Percentiles rank a stretch among this genome's conserved stretches.
Evolutionary conservation across 1,140 invertebrate genomes (phyloP).

Genomic region (Physella acuta): DNA sequence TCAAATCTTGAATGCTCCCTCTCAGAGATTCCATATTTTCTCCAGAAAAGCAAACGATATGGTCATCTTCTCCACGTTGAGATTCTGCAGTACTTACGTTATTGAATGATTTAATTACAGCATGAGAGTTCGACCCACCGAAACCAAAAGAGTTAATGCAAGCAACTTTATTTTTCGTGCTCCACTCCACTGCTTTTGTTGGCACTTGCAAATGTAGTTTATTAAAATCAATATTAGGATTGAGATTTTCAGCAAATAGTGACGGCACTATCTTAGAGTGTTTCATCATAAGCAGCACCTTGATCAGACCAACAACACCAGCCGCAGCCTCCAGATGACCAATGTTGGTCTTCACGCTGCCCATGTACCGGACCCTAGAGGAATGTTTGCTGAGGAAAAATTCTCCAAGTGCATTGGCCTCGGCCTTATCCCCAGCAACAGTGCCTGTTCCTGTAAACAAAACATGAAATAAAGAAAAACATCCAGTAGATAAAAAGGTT

Average conservation of each 20-base stretch:
- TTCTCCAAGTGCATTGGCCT: conserved; percentile 32
- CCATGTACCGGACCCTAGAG: conserved; percentile 31
- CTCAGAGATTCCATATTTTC: conserved; percentile 21
- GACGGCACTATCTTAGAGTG: conserved; percentile 41
- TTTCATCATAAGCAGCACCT: conserved; percentile 49
- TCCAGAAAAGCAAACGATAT: conserved; percentile 26
- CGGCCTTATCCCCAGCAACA: conserved; percentile 35
- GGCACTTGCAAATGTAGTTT: conserved; percentile 38
- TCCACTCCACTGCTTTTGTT: conserved; percentile 38
- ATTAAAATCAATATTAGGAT: conserved; percentile 39
- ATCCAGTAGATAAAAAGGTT: too few relatives aligned
- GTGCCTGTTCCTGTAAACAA: conserved; percentile 44
- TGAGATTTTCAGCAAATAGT: conserved; percentile 34
- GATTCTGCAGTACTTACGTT: neutral
- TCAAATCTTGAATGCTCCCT: conserved; percentile 19
- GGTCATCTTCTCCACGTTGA: neutral
- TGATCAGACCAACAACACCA: conserved; percentile 26
- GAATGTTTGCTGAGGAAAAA: conserved; percentile 12
- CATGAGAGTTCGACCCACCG: conserved; percentile 47
- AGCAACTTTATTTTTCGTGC: conserved; percentile 44
- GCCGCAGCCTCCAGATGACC: conserved; percentile 38
- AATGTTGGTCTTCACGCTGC: conserved; percentile 51
- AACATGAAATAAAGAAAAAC: too few relatives aligned
- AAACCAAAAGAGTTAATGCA: conserved; percentile 48
- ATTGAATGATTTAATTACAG: conserved; percentile 35